Evolutionary conservation across 2,113 vertebrate genomes (phyloP).

Genomic region (Pelodiscus sinensis): DNA sequence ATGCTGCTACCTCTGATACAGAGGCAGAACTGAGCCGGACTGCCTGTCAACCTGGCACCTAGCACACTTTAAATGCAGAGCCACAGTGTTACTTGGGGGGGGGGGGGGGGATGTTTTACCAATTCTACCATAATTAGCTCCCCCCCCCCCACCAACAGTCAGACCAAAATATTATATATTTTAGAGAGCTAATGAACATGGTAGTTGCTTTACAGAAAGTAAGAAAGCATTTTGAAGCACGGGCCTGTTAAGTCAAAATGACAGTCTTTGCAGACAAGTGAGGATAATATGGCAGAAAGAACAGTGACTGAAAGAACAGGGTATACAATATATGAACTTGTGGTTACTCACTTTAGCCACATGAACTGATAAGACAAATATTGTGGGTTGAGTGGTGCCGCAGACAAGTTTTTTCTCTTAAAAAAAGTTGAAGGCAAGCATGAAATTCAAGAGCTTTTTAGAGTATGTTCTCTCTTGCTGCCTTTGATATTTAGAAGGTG

Average conservation of each 20-base stretch:
- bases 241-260: background rate
- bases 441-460: background rate
- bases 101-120: too few relatives aligned
- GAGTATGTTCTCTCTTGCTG: background rate
- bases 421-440: background rate
- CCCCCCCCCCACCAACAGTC: background rate
- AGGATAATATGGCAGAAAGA: background rate
- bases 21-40: too few relatives aligned
- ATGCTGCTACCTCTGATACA: too few relatives aligned
- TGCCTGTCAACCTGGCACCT: too few relatives aligned
- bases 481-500: background rate
- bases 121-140: background rate
- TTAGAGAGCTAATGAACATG: background rate
- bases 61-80: too few relatives aligned
- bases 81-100: too few relatives aligned
- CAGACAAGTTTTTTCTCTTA: background rate
- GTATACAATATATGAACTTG: background rate
- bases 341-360: background rate
- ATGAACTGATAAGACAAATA: fast-evolving
- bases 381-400: background rate
- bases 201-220: background rate
- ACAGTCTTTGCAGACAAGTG: background rate
- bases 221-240: too few relatives aligned
- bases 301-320: background rate
- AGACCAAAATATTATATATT: background rate